Base-by-base conservation (phyloP, 53 echinoderm and acorn worm genomes). In the Patiria pectinifera region DNA sequence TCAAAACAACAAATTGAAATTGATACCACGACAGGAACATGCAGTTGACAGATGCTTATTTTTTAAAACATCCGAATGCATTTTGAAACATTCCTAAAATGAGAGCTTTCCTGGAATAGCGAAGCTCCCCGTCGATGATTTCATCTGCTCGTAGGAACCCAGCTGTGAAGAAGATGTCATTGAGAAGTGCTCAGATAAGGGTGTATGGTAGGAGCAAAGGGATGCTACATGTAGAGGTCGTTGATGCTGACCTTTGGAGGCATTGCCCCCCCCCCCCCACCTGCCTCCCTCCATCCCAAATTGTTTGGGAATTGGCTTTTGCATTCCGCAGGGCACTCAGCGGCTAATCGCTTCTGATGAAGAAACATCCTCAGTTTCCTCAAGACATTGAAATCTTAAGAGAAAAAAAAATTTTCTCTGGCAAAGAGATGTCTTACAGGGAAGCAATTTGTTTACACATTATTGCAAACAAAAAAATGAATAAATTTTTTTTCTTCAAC, bases 281-380 rank as follows among this genome's bases (percentile, higher is more conserved):
- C 58, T 75, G 59, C 71, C 75, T 71, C 22, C 75, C 71, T 48
- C 75, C 24, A 23, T 76, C 76, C 25, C 21, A 72, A 86, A 86
- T 86, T 74, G 86, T 74, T 23, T 86, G 74, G 19, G 47, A 86
- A 86, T 86, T 74, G 53, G 53, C 63, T 49, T 15, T 4, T 72
- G 72, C 86, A 86, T 86, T 86, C 86, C 86, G 21, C 24, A 19
- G 48, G 58, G 35, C 71, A 26, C 71, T 85, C 86, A 6, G 13
- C 43, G 48, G 86, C 53, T 86, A 86, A 86, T 86, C 62, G 48
- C 72, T 49, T 22, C 72, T 70, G 45, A 75, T 75, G 71, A 47
- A 86, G 86, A 86, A 72, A 74, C 59, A 74, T 48, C 48, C n/a
- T 49, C 75, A n/a, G 48, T 86, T 85, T 71, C 70, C 85, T 71